These are phyloP conservation scores for Mastomys natalensis DNA, from an alignment of 2,113 vertebrate genomes.

Conservation along the genomic window DNA sequence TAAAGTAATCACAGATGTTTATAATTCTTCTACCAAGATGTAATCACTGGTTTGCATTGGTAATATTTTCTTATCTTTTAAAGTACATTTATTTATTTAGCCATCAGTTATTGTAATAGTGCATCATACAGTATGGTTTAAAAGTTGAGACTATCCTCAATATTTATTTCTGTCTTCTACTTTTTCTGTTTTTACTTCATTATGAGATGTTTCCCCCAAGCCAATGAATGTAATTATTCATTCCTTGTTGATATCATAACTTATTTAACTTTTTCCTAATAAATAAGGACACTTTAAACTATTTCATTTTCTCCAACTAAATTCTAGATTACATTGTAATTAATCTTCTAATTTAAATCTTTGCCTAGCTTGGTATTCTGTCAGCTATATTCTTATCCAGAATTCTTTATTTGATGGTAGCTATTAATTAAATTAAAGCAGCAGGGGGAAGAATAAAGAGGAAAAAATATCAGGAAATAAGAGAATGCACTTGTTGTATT, in stretches of 20 bases:
- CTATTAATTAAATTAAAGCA: not conserved
- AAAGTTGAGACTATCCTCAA: not conserved
- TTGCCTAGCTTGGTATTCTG: slow-evolving; percentile 52
- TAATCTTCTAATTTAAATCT: slow-evolving; percentile 17
- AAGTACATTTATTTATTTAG: slow-evolving; percentile 30
- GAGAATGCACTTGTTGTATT: not conserved
- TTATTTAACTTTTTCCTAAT: slow-evolving; percentile 32
- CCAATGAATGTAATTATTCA: not conserved
- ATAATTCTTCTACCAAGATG: slow-evolving; percentile 37
- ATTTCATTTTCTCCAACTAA: not conserved
- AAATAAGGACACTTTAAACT: not conserved
- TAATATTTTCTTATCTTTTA: slow-evolving; percentile 57
- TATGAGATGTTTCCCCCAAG: not conserved
- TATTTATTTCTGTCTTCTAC: not conserved
- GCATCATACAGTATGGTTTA: not conserved
- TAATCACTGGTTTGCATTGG: slow-evolving; percentile 35
- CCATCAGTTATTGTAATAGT: not conserved
- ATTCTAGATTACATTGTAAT: slow-evolving; percentile 22
- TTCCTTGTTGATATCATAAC: slow-evolving; percentile 24
- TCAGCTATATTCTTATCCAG: not conserved
- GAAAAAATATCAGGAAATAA: not conserved
- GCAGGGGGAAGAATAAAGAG: not conserved
- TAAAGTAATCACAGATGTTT: slow-evolving; percentile 54
- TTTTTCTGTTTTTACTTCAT: slow-evolving; percentile 34
- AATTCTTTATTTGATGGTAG: not conserved